phyloP scores from a whole-genome alignment of 2,113 vertebrate genomes.

The Halichoerus grypus region DNA sequence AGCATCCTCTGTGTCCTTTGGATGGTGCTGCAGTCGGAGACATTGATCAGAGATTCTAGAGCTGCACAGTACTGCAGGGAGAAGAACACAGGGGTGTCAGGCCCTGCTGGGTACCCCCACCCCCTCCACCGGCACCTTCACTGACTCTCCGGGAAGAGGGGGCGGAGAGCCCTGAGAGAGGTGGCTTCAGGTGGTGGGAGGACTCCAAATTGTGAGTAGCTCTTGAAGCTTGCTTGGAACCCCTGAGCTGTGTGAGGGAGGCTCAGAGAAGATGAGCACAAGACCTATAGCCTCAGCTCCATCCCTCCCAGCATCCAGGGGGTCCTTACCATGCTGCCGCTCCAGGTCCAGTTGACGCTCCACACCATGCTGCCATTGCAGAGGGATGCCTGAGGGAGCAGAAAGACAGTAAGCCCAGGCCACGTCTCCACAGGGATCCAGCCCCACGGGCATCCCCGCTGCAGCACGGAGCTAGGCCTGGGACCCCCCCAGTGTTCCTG shows the following conservation, averaged over 20 bases:
- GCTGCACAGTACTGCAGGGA: constrained; percentile 64
- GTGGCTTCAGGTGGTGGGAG: not conserved
- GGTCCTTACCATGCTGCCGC: constrained; percentile 30
- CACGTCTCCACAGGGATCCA: not conserved
- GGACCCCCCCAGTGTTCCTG: not conserved
- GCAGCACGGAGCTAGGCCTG: not conserved
- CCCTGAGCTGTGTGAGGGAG: accelerated
- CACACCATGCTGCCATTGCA: constrained; percentile 81
- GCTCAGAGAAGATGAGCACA: not conserved
- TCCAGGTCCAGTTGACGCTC: constrained; percentile 51
- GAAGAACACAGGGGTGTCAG: not conserved
- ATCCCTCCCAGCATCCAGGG: accelerated
- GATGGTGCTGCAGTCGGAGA: constrained; percentile 67
- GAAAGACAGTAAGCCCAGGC: not conserved
- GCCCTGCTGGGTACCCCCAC: not conserved
- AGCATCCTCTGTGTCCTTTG: constrained; percentile 55
- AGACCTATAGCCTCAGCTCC: accelerated
- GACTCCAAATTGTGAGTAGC: not conserved
- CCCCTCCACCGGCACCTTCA: not conserved
- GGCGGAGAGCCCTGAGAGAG: accelerated
- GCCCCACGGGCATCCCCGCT: not conserved
- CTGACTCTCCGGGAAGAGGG: not conserved
- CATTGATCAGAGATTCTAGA: constrained; percentile 54
- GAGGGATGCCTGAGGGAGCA: constrained; percentile 5
- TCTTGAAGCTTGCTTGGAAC: not conserved